Conservation (phyloP, 2,888 invertebrate genomes). For the Spilarctia lutea region DNA sequence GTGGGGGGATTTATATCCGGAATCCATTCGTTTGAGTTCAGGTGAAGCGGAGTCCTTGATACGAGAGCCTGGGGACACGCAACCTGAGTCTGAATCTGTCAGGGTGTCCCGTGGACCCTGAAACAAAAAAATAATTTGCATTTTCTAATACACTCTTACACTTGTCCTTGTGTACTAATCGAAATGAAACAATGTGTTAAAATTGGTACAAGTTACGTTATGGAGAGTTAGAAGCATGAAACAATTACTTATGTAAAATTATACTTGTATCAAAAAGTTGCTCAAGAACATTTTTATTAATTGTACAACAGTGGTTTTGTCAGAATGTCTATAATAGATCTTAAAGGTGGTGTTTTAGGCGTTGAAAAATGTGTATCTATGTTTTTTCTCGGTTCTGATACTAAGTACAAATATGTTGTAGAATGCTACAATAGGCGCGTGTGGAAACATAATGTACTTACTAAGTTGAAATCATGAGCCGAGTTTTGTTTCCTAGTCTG, state of each 20-base stretch:
- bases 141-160: not conserved
- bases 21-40: constrained; percentile 84
- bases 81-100: constrained; percentile 85
- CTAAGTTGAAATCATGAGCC: constrained; percentile 37
- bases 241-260: constrained; percentile 36
- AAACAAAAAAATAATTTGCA: constrained; percentile 36
- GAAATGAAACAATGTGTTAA: constrained; percentile 24
- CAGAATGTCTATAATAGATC: constrained; percentile 13
- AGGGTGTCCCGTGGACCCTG: constrained; percentile 84
- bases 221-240: constrained; percentile 35
- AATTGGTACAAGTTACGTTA: constrained; percentile 38
- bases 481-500: constrained; percentile 38
- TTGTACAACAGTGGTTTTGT: constrained; percentile 33
- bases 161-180: constrained; percentile 26
- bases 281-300: constrained; percentile 29
- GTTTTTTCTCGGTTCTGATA: constrained; percentile 37
- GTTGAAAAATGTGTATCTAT: constrained; percentile 43
- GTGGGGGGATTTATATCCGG: constrained; percentile 84
- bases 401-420: constrained; percentile 44
- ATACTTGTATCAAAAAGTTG: constrained; percentile 24
- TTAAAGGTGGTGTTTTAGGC: constrained; percentile 38
- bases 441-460: constrained; percentile 24
- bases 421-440: constrained; percentile 43
- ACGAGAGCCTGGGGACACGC: constrained; percentile 84
- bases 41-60: constrained; percentile 85